Base-by-base conservation (phyloP, 1,140 invertebrate species). In the Drosophila neocordata region DNA sequence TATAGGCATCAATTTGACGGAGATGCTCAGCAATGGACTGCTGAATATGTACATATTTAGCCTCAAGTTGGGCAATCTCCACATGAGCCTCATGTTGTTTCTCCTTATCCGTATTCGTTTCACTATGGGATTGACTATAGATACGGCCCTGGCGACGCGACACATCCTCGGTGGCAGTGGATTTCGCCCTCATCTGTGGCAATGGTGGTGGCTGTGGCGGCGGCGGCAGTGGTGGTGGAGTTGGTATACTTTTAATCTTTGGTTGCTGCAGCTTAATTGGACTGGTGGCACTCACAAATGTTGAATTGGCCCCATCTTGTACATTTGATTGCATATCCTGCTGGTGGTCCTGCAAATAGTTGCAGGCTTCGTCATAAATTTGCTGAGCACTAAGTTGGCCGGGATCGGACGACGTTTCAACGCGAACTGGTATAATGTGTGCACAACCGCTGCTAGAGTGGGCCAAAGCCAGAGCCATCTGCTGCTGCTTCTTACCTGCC, bases 1-100 rank as follows among this genome's bases (percentile, higher is more conserved):
- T 91, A 35, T 91, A 91, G 3, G 84, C 65, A 61, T 91, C 90
- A 9, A 91, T 91, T 64, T 90, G 87, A 56, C 76, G 75, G 31
- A 91, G 73, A 55, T 91, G 90, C 66, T 90, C 88, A 11, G 84
- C 73, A 52, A 91, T 91, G n/a, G 90, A 91, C 58, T 91, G 81
- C 59, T 91, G 90, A 11, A 91, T 91, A 52, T 88, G 76, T 1
- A 77, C 90, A 57, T 90, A 91, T 67, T 91, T 91, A 8, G 89
- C 82, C 68, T 90, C 89, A 41, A 91, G 65, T 8, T 87, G 77
- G 3, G 89, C 79, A 34, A 91, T 90, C 68, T 91, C 89, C 41
- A 76, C 41, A 37, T 84, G 83, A 2, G 79, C 76, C 62, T 73
- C 75, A 18, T 83, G 83, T 65, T 87, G 75, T 35, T 68, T 65